A percentile compares a stretch with the other conserved stretches of the same genome.
These are phyloP conservation scores for Zygothrica quintamaculata DNA, from an alignment of 2,888 invertebrate species.

Conservation along the genomic window DNA sequence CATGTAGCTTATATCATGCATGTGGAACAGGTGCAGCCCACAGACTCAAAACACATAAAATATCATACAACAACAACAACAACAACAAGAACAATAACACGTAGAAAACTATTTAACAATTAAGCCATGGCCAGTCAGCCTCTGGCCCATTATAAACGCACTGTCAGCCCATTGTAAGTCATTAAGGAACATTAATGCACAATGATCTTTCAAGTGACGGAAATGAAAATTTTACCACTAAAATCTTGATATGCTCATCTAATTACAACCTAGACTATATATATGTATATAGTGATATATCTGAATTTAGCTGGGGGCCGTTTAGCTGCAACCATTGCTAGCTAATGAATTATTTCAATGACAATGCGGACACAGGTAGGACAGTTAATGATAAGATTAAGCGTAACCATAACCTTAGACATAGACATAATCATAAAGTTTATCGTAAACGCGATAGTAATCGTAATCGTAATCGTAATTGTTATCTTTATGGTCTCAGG, in stretches of 20 bases:
- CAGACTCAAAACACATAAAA: conserved; percentile 27
- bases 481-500: not conserved
- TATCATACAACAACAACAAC: not conserved
- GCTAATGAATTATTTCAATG: conserved; percentile 71
- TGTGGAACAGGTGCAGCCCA: conserved; percentile 52
- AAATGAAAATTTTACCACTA: conserved; percentile 34
- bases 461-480: conserved; percentile 6
- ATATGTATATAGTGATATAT: not conserved
- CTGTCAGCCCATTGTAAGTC: conserved; percentile 56
- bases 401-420: conserved; percentile 16
- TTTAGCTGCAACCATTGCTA: conserved; percentile 23
- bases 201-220: conserved; percentile 37
- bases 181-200: conserved; percentile 43
- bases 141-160: conserved; percentile 22
- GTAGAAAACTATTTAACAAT: conserved; percentile 37
- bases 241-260: conserved; percentile 38
- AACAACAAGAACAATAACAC: no score
- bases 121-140: conserved; percentile 50
- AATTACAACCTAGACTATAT: conserved; percentile 33
- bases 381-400: conserved; percentile 55
- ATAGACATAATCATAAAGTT: conserved; percentile 5
- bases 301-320: conserved; percentile 34
- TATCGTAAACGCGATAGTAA: conserved; percentile 18
- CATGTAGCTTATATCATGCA: conserved; percentile 6
- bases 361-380: conserved; percentile 41